Evolutionary conservation across 2,113 vertebrate genomes (phyloP).

Genomic region (Brienomyrus longianalis): DNA sequence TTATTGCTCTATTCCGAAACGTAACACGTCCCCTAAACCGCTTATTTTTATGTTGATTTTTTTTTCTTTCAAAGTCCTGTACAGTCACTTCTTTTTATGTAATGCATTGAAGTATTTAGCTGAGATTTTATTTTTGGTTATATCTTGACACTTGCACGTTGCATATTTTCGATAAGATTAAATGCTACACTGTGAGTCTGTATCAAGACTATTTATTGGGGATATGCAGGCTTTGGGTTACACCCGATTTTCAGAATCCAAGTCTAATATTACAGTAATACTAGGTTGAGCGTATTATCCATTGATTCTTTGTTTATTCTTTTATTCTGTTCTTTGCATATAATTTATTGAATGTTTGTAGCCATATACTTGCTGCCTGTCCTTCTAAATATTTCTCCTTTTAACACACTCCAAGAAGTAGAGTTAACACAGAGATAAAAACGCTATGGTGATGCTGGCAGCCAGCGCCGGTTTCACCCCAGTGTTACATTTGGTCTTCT

Average conservation of each 20-base stretch:
- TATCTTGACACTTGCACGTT: neutral
- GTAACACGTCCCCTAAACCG: neutral
- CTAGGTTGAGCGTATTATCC: neutral
- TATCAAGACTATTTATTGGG: neutral
- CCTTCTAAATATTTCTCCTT: neutral
- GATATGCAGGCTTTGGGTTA: neutral
- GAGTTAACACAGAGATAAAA: conserved; percentile 38
- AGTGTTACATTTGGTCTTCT: conserved; percentile 44
- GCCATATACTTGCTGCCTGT: neutral
- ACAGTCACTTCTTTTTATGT: neutral
- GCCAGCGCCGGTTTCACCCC: conserved; percentile 44
- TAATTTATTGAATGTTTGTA: neutral
- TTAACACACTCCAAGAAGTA: conserved; percentile 38
- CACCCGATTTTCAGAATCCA: neutral
- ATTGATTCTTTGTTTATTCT: neutral
- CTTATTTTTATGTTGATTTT: neutral
- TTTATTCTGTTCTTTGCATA: too few species aligned
- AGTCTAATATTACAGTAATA: neutral
- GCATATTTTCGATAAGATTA: neutral
- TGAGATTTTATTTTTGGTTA: neutral
- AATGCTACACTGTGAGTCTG: neutral
- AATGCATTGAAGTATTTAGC: neutral
- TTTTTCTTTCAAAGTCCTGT: neutral
- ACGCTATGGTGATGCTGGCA: conserved; percentile 23
- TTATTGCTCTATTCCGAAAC: neutral